Evolutionary conservation across 35 echinoderm and acorn worm genomes (phyloP), one percentile per base, ranked within the genome.

Genomic region (Ophiothrix spiculata): DNA sequence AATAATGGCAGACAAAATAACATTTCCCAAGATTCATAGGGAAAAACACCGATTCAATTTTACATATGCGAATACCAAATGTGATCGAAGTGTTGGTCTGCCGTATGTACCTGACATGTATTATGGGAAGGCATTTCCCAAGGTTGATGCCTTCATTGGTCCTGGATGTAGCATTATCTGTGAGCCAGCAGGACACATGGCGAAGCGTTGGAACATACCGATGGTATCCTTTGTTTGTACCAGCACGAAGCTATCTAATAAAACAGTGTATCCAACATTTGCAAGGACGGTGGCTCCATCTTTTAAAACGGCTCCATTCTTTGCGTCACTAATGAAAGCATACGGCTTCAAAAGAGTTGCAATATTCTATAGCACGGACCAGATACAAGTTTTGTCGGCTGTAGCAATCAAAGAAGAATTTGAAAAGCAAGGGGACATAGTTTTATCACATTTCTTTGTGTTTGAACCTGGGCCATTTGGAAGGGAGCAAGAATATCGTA

Each of bases 211-310:
- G 93, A 79, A 84, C 0, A 75, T 90, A 16, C 93, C 93, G 8
- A 90, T 95, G 79, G 82, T 95, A 0, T 95, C 93, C 0, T 95
- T 85, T 84, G 93, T 88, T 0, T 95, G 93, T 35, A 81, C 88
- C 0, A 87, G 85, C 1, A 46, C 54, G 13, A 85, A 36, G 0
- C 36, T 95, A 31, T 95, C 93, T 1, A 64, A 91, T 40, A 91
- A 95, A 79, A 32, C 79, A 10, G 76, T 79, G 16, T 91, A 95
- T 83, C 88, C 84, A 12, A 95, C 93, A 16, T 95, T 84, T n/a
- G 81, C 81, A 3, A 45, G 81, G 4, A 79, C 85, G 1, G 36
- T 41, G 8, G 45, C 45, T 8, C 45, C 45, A 54, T 54, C 45
- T 11, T 54, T 11, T 21, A 54, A 54, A 21, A 54, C 8, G 8